Base-by-base conservation (phyloP, 92 coral and sea anemone genomes). In the Palythoa grandis region DNA sequence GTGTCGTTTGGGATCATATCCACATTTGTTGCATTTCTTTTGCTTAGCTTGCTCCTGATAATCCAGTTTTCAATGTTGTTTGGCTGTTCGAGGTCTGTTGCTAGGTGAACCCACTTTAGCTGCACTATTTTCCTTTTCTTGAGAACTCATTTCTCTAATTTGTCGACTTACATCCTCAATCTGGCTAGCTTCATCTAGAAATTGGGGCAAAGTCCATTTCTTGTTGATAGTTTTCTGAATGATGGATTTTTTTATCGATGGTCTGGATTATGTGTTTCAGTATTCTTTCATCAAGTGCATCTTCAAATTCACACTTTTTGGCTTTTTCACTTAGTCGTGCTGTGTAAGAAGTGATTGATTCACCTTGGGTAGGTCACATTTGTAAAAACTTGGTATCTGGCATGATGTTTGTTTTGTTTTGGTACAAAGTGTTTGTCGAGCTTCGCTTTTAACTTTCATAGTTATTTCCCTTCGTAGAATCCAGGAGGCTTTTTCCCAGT, bases 151-250 rank as follows among this genome's bases (percentile, higher is more conserved):
- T 70, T 20, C 20, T 22, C 40, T 68, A 7, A 22, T 79, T 75
- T 90, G 91, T 68, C 82, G 87, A 20, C 60, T 58, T 13, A 90
- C 82, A 16, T 90, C 87, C 66, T 90, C 91, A 38, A 53, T 90
- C 85, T 87, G 91, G 72, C 86, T 74, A 35, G 96, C 92, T 77
- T 91, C 90, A 24, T 78, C 58, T 3, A 90, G 84, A 69, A 90
- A 86, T 37, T 88, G 88, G 56, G 91, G 82, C 29, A 90, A 65
- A 70, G 79, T 65, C 91, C 93, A 90, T 22, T 82, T 84, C 78
- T 90, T 92, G 88, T 78, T 92, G 75, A 90, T 84, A 3, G 93
- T 72, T 69, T 92, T 90, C 83, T 92, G 93, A 2, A 92, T 92
- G 0, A 90, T 83, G 14, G 54, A 12, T 29, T 29, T 29, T n/a